A percentile compares a stretch with the other conserved stretches of the same genome.
phyloP scores from a whole-genome alignment of 1,140 invertebrate species.

The Zeugodacus cucurbitae region DNA sequence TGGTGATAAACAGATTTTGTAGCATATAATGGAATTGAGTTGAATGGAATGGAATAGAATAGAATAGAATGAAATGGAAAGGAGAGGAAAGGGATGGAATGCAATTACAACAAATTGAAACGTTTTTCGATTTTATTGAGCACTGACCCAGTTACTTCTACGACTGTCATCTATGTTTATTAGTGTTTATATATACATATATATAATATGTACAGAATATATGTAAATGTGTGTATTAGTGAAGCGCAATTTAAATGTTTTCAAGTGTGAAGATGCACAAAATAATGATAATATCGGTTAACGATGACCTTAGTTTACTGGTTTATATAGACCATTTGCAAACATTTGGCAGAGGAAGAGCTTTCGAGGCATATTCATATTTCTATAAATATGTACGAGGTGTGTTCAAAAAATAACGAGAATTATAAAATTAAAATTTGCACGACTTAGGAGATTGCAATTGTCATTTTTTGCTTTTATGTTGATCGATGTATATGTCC shows the following conservation, averaged over 20 bases:
- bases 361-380: too few species aligned
- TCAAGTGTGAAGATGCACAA: neutral
- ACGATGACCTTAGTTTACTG: too few species aligned
- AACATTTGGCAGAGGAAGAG: too few species aligned
- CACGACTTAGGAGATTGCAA: too few species aligned
- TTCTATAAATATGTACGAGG: too few species aligned
- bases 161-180: neutral
- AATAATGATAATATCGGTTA: too few species aligned
- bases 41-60: neutral
- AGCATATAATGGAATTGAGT: neutral
- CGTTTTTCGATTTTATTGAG: constrained; percentile 49
- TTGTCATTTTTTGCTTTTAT: too few species aligned
- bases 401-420: too few species aligned
- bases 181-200: neutral
- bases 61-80: neutral
- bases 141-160: constrained; percentile 50
- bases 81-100: constrained; percentile 5
- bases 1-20: neutral
- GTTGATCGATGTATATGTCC: too few species aligned
- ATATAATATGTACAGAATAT: neutral
- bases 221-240: neutral
- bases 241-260: neutral
- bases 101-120: constrained; percentile 40
- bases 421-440: too few species aligned
- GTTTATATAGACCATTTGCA: too few species aligned